A percentile compares a stretch with the other conserved stretches of the same genome.
These are phyloP conservation scores for Karalla daura DNA, from an alignment of 2,797 vertebrate genomes.

Conservation along the genomic window DNA sequence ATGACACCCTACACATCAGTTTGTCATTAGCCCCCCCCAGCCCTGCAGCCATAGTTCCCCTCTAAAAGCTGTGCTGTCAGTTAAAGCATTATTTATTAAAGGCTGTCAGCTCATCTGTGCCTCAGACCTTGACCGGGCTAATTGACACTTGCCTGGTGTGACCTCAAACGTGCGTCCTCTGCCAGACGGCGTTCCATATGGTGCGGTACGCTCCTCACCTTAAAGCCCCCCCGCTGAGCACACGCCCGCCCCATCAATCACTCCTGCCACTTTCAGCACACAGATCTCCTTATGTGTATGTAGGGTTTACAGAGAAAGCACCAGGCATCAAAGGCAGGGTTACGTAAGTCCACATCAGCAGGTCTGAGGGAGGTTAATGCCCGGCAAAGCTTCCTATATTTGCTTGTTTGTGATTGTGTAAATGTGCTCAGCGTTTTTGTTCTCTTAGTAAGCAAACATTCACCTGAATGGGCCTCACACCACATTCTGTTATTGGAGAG, in stretches of 20 bases:
- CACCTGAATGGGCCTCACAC: constrained; percentile 8
- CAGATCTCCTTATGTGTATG: constrained; percentile 47
- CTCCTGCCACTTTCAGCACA: constrained; percentile 34
- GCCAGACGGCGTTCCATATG: constrained; percentile 64
- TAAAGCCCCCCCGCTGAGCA: constrained; percentile 47
- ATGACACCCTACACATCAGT: too few relatives aligned
- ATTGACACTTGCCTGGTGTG: constrained; percentile 71
- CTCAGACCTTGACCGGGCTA: constrained; percentile 61
- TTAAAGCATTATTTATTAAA: constrained; percentile 55
- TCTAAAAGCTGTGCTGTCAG: constrained; percentile 23
- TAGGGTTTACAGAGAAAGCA: constrained; percentile 30
- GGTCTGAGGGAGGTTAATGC: constrained; percentile 34
- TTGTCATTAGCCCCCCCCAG: too few relatives aligned
- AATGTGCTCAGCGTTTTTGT: constrained; percentile 20
- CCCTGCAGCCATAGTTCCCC: constrained; percentile 8
- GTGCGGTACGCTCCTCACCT: constrained; percentile 55
- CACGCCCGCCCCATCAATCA: constrained; percentile 61
- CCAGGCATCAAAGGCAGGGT: constrained; percentile 44
- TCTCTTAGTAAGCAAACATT: constrained; percentile 23
- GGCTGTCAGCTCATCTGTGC: constrained; percentile 26
- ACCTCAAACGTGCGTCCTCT: constrained; percentile 53
- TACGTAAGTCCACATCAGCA: constrained; percentile 42
- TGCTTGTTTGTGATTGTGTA: constrained; percentile 43
- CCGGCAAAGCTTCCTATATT: constrained; percentile 51
- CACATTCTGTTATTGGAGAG: constrained; percentile 1